A percentile compares a stretch with the other conserved stretches of the same genome.
Evolutionary conservation across 2,113 vertebrate species (phyloP).

Genomic region (Spizaetus ornatus): DNA sequence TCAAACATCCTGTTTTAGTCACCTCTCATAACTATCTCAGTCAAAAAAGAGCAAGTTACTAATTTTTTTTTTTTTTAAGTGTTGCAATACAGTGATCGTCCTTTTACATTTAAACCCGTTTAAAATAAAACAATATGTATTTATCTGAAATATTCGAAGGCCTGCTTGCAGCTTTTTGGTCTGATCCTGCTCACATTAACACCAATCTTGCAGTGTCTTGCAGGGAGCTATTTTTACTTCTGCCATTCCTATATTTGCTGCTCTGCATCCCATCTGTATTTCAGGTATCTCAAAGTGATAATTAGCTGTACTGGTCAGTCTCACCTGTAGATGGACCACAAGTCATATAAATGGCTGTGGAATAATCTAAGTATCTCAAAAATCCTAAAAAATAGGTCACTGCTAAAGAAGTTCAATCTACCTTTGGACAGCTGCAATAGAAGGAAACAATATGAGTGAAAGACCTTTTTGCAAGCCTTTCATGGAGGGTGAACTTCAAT

Average conservation of each 20-base stretch:
- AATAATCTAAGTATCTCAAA: background rate
- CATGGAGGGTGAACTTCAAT: background rate
- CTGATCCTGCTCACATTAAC: background rate
- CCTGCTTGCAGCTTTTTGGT: background rate
- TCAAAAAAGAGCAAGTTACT: background rate
- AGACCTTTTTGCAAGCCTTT: background rate
- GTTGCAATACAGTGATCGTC: rapidly evolving
- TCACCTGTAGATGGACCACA: background rate
- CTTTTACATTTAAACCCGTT: background rate
- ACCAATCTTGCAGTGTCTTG: background rate
- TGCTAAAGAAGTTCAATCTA: background rate
- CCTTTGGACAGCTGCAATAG: background rate
- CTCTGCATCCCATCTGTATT: background rate
- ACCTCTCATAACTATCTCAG: background rate
- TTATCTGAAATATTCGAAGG: background rate
- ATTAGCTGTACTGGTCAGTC: background rate
- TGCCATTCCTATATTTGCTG: background rate
- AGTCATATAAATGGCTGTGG: background rate
- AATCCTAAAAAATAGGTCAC: background rate
- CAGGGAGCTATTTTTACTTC: background rate
- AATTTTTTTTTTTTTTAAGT: background rate
- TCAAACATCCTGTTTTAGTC: background rate
- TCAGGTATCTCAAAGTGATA: background rate
- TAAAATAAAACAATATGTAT: background rate
- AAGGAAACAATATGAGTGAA: background rate